A percentile compares a stretch with the other conserved stretches of the same genome.
Evolutionary conservation across 2,888 invertebrate species (phyloP).

Genomic region (Leptinotarsa peninsularis): DNA sequence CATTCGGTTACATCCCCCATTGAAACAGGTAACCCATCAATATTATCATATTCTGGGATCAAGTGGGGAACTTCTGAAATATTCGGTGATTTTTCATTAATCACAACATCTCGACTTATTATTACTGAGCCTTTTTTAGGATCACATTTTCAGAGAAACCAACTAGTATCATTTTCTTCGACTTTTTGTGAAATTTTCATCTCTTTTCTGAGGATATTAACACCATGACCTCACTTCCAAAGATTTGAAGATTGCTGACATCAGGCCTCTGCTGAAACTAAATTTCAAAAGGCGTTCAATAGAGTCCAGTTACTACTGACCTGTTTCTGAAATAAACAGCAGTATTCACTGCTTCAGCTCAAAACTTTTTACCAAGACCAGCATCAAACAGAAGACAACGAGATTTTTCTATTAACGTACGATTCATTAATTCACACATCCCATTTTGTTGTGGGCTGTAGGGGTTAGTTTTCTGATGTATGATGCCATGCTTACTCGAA

Average conservation of each 20-base stretch:
- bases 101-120: conserved; percentile 24
- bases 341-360: too few relatives aligned
- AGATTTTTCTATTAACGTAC: conserved; percentile 51
- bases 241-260: conserved; percentile 11
- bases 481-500: conserved; percentile 49
- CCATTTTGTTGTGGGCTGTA: conserved; percentile 58
- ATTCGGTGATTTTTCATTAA: conserved; percentile 18
- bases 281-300: conserved; percentile 19
- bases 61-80: conserved; percentile 22
- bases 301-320: conserved; percentile 15
- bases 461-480: conserved; percentile 52
- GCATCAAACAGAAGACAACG: conserved; percentile 52
- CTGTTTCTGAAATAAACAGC: too few relatives aligned
- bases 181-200: conserved; percentile 39
- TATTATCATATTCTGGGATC: background rate
- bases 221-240: conserved; percentile 22
- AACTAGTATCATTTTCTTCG: conserved; percentile 6
- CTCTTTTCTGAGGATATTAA: conserved; percentile 37
- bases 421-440: conserved; percentile 50
- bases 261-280: conserved; percentile 9
- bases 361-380: background rate
- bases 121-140: conserved; percentile 20
- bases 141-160: conserved; percentile 35
- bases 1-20: background rate
- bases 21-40: background rate